Evolutionary conservation across 2,797 vertebrate genomes (phyloP), one percentile per base, ranked within the genome.

Genomic region (Characodon lateralis): DNA sequence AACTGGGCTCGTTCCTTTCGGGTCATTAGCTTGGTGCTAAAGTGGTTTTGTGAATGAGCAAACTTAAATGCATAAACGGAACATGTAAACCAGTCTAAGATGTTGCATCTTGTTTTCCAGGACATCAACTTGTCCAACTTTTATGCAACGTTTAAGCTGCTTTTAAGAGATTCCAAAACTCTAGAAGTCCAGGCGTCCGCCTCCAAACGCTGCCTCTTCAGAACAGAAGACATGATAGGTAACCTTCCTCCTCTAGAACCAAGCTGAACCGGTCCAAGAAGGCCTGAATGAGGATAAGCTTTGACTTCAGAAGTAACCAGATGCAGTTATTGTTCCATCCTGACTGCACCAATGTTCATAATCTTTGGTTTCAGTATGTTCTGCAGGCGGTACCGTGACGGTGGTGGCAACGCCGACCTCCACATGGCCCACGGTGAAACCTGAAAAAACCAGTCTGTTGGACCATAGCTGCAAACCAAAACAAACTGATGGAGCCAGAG

Each of bases 171-270:
- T 83, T 72, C 89, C 9, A 94, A 79, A 83, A 96, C 94, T 28
- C 80, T 94, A 81, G 93, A 94, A 46, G 90, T 85, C 46, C 90
- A 95, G 78, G 84, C 93, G 6, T 89, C 88, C 5, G 92, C 94
- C 53, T 92, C 95, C 0, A 53, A 94, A 78, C 88, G 79, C 73
- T 96, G 94, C 84, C 89, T 73, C 76, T 96, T 96, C 89, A 91
- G 89, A 74, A 88, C 93, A 1, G 72, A 91, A 79, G 90, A 93
- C 75, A 95, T 96, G 90, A 94, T 92, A 59, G 90, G 95, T 95
- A 92, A 93, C 12, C 5, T 24, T 22, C 53, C 0, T 12, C 9
- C 13, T 26, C 56, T 13, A 18, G 20, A 6, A 8, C n/a, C 24
- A 13, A 14, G 9, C 59, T 10, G 18, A 63, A 13, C 16, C 20